Evolutionary conservation across 2,113 vertebrate species (phyloP).

Genomic region (Sula dactylatra): DNA sequence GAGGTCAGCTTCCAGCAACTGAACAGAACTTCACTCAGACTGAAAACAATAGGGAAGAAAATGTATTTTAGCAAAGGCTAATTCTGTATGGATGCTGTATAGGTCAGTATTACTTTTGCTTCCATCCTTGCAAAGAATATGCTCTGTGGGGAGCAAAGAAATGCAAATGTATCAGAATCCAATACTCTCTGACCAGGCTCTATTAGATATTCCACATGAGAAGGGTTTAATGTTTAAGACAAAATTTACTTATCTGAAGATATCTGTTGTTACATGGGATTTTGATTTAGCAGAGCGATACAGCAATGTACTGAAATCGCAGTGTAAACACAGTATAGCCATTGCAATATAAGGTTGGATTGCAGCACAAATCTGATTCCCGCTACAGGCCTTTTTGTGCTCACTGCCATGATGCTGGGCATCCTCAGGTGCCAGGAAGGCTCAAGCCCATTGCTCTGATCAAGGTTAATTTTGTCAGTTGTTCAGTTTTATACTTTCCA

Average conservation of each 20-base stretch:
- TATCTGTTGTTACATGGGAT: not conserved
- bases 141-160: not conserved
- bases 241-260: not conserved
- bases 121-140: not conserved
- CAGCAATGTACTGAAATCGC: not conserved
- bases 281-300: not conserved
- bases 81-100: not conserved
- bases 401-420: not conserved
- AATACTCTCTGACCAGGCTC: not conserved
- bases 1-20: not conserved
- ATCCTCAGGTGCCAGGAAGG: fast-evolving
- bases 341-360: not conserved
- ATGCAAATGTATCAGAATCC: not conserved
- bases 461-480: not conserved
- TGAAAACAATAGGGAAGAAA: not conserved
- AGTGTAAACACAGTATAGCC: not conserved
- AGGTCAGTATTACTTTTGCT: not conserved
- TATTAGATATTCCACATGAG: not conserved
- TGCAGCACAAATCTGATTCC: not conserved
- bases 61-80: not conserved
- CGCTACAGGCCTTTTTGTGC: not conserved
- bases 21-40: not conserved
- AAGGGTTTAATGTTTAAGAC: not conserved
- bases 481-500: not conserved
- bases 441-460: not conserved